phyloP scores from a whole-genome alignment of 2,888 invertebrate genomes.

The Aricia artaxerxes region DNA sequence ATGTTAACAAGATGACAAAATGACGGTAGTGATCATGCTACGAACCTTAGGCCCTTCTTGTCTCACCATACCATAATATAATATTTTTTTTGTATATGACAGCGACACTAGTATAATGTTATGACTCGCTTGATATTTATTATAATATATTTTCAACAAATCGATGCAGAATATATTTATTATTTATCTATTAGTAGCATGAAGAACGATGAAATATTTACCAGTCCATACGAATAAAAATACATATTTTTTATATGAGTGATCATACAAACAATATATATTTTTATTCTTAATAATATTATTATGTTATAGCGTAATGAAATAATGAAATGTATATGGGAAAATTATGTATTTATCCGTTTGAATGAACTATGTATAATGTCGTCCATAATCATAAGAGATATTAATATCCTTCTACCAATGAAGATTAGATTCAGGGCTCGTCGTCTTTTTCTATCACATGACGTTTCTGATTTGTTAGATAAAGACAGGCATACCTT shows the following conservation, averaged over 20 bases:
- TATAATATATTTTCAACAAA: background rate
- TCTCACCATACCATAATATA: too few species aligned
- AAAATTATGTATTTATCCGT: background rate
- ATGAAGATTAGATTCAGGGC: too few species aligned
- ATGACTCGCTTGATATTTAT: too few species aligned
- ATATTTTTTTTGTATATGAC: too few species aligned
- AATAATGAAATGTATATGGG: background rate
- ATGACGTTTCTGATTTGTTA: too few species aligned
- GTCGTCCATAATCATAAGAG: slow-evolving; percentile 16
- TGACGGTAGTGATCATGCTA: too few species aligned
- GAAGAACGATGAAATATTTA: background rate
- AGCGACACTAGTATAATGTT: too few species aligned
- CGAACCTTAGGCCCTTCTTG: too few species aligned
- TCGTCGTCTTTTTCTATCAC: too few species aligned
- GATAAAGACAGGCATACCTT: too few species aligned
- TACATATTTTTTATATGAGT: too few species aligned
- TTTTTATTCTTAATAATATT: background rate
- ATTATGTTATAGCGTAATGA: background rate
- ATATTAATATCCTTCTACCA: background rate
- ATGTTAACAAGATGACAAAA: too few species aligned
- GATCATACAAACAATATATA: background rate
- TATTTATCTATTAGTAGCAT: background rate
- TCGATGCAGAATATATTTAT: background rate
- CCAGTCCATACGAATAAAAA: background rate
- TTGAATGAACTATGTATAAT: background rate